Evolutionary conservation across 2,888 invertebrate genomes (phyloP).

Genomic region (Clusia tigrina): DNA sequence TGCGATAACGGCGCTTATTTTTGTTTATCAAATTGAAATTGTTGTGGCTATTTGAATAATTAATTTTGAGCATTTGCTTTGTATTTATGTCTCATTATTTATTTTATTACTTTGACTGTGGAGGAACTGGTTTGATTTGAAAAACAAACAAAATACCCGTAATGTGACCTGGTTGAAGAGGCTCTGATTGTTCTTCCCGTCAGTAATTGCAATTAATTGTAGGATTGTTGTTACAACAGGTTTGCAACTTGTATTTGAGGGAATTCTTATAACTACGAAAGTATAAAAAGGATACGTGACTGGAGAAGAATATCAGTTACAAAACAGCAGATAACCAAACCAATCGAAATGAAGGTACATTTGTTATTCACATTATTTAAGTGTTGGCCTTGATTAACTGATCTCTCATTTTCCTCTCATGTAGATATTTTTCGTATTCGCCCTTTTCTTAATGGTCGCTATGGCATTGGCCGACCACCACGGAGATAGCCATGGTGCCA

Average conservation of each 20-base stretch:
- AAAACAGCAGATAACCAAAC: neutral
- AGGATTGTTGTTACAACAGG: too few relatives aligned
- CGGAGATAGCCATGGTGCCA: neutral
- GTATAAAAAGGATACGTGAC: neutral
- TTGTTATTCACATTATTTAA: neutral
- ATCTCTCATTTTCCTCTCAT: slow-evolving; percentile 3
- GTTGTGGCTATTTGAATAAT: too few relatives aligned
- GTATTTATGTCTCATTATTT: too few relatives aligned
- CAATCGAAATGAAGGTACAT: neutral
- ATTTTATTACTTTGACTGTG: too few relatives aligned
- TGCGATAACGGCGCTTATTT: too few relatives aligned
- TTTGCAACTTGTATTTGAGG: too few relatives aligned
- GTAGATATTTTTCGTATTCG: slow-evolving; percentile 5
- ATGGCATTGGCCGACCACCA: neutral
- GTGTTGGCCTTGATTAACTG: neutral
- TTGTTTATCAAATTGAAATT: too few relatives aligned
- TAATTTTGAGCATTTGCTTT: too few relatives aligned
- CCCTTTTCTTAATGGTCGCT: slow-evolving; percentile 23
- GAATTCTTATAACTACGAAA: neutral
- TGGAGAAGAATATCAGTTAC: neutral
- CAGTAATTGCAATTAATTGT: too few relatives aligned
- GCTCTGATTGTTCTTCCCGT: too few relatives aligned
- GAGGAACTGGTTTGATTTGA: too few relatives aligned
- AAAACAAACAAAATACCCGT: too few relatives aligned
- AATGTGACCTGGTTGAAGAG: neutral